A percentile compares a stretch with the other conserved stretches of the same genome.
Conservation (phyloP, 2,113 vertebrate genomes). For the Cercocebus atys region DNA sequence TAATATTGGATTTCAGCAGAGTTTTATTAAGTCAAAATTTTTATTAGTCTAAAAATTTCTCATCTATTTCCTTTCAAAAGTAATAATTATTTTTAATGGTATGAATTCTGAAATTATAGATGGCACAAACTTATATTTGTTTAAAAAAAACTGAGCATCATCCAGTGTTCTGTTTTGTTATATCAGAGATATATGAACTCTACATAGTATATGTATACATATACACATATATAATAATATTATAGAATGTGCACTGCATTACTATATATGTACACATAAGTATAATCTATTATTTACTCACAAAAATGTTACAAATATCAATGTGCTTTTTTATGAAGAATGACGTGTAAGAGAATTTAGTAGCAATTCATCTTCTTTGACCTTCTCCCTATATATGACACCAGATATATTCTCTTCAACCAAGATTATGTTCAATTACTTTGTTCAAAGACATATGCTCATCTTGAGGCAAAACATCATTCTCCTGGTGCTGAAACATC, state of each 20-base stretch:
- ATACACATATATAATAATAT: neutral
- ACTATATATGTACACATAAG: neutral
- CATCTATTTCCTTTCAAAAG: conserved; percentile 10
- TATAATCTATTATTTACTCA: neutral
- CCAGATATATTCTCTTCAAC: neutral
- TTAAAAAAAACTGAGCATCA: neutral
- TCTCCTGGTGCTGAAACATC: neutral
- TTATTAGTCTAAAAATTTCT: conserved; percentile 10
- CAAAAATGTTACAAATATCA: neutral
- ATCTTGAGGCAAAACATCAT: neutral
- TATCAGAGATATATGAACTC: neutral
- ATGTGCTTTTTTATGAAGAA: neutral
- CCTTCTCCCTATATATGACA: neutral
- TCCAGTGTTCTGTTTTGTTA: neutral
- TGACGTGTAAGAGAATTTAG: neutral
- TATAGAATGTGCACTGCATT: neutral
- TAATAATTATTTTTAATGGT: conserved; percentile 17
- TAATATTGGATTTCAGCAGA: neutral
- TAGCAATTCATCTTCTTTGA: neutral
- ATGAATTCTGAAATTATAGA: conserved; percentile 19
- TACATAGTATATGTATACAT: too few species aligned
- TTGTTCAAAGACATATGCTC: conserved; percentile 22
- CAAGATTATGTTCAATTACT: conserved; percentile 2
- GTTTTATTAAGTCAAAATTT: neutral
- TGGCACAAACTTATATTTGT: neutral